A percentile compares a stretch with the other conserved stretches of the same genome.
Evolutionary conservation across 2,113 vertebrate species (phyloP).

Genomic region (Peromyscus maniculatus): DNA sequence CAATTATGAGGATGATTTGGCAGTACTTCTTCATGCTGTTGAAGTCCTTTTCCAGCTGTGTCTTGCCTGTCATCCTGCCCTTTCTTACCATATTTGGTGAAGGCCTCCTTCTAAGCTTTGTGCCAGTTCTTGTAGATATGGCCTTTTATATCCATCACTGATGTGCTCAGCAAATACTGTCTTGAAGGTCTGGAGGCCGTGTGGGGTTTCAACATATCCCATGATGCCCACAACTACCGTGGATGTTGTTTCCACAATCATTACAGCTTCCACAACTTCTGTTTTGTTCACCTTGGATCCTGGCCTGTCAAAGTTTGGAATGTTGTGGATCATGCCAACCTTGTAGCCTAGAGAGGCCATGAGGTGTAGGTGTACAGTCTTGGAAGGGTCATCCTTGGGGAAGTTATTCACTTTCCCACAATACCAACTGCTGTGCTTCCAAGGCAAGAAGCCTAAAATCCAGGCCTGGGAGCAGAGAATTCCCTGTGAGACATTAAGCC

Average conservation of each 20-base stretch:
- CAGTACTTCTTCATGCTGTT: constrained; percentile 98
- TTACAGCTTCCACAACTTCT: constrained; percentile 80
- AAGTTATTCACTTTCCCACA: constrained; percentile 99
- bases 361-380: constrained; percentile 97
- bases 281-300: constrained; percentile 93
- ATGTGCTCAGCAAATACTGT: constrained; percentile 96
- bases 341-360: constrained; percentile 98
- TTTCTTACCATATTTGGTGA: neutral
- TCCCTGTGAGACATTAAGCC: constrained; percentile 94
- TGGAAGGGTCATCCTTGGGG: constrained; percentile 95
- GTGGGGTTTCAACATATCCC: constrained; percentile 92
- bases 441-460: constrained; percentile 98
- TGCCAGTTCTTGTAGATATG: too few relatives aligned
- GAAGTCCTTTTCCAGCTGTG: constrained; percentile 98
- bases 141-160: too few relatives aligned
- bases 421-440: constrained; percentile 93
- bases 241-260: neutral
- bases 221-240: constrained; percentile 96
- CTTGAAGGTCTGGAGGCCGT: constrained; percentile 96
- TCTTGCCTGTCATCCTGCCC: constrained; percentile 89
- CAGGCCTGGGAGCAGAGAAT: constrained; percentile 97
- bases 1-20: constrained; percentile 95
- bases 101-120: too few relatives aligned
- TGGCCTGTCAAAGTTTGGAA: constrained; percentile 89
- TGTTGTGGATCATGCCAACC: constrained; percentile 98